Base-by-base conservation (phyloP, 2,113 vertebrate genomes). In the Erpornis zantholeuca region DNA sequence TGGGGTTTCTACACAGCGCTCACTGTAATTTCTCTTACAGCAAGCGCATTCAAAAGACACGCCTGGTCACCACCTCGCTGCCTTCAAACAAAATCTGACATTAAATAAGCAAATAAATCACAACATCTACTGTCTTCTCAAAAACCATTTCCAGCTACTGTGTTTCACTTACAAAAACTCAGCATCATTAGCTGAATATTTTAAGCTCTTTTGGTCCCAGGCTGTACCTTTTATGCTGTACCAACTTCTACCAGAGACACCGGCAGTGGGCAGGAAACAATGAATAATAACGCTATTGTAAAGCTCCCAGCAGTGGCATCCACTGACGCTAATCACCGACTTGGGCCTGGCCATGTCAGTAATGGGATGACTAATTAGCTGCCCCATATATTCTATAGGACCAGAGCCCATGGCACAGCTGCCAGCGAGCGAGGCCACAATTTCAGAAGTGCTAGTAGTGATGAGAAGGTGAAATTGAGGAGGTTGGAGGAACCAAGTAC, bases 201-300 rank as follows among this genome's bases (percentile, higher is more conserved):
- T 92, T 80, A 35, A 88, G 33, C 42, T 86, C 54, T 90, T 90
- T 90, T 0, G 0, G 64, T 73, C 72, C 35, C 64, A 47, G 71
- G 10, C 64, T 31, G 33, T 33, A 75, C 40, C 31, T 95, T 91
- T 94, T 25, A 19, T 14, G 61, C 49, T 49, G 22, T 57, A 89
- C 86, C 64, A 36, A 23, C 61, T 84, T 84, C 45, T 15, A 25
- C 61, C 3, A 1, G 65, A 91, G 87, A 89, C 89, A 87, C 56
- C 10, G 5, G 60, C 63, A 86, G 68, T 0, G 14, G 65, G 76
- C 77, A 97, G 94, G 95, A 96, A 96, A 92, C 89, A 95, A 92
- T 94, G 95, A 94, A 97, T 96, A 97, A 95, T 93, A 94, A 84
- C 12, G 0, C 20, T 89, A 91, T 91, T 94, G 81, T 91, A 86